phyloP scores from a whole-genome alignment of 2,888 invertebrate species.

The Parapristionchus giblindavisi region DNA sequence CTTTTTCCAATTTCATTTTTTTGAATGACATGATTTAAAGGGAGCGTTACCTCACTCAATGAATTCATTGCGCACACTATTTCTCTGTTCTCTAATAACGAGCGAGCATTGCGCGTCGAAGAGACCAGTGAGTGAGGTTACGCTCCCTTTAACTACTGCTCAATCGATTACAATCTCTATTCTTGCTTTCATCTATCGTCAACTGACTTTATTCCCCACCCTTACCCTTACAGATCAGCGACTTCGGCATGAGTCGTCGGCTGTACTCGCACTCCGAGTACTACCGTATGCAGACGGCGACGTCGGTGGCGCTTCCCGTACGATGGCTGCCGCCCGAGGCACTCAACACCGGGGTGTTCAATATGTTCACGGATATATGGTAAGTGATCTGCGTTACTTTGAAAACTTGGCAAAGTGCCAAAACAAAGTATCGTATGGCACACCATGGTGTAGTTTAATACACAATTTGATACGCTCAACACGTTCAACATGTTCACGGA shows the following conservation, averaged over 20 bases:
- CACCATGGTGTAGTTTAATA: background rate
- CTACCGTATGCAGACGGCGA: slow-evolving; percentile 56
- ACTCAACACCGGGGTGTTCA: slow-evolving; percentile 94
- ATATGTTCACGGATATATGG: slow-evolving; percentile 97
- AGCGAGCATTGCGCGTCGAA: too few relatives aligned
- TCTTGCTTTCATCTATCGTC: too few relatives aligned
- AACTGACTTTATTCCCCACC: too few relatives aligned
- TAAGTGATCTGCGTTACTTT: slow-evolving; percentile 69
- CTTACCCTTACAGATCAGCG: slow-evolving; percentile 55
- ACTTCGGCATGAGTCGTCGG: slow-evolving; percentile 67
- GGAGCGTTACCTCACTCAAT: too few relatives aligned
- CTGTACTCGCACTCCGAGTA: slow-evolving; percentile 61
- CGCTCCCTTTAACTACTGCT: too few relatives aligned
- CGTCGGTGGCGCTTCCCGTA: slow-evolving; percentile 72
- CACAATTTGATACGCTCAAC: background rate
- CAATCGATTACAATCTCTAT: too few relatives aligned
- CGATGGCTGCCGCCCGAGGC: slow-evolving; percentile 99
- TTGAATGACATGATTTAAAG: too few relatives aligned
- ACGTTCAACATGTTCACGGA: background rate
- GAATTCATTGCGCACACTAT: too few relatives aligned
- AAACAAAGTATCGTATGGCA: background rate
- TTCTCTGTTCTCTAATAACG: too few relatives aligned
- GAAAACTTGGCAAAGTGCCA: background rate
- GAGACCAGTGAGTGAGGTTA: too few relatives aligned
- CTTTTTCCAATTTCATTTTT: too few relatives aligned